Base-by-base conservation (phyloP, 2,113 vertebrate genomes). In the Panthera leo region DNA sequence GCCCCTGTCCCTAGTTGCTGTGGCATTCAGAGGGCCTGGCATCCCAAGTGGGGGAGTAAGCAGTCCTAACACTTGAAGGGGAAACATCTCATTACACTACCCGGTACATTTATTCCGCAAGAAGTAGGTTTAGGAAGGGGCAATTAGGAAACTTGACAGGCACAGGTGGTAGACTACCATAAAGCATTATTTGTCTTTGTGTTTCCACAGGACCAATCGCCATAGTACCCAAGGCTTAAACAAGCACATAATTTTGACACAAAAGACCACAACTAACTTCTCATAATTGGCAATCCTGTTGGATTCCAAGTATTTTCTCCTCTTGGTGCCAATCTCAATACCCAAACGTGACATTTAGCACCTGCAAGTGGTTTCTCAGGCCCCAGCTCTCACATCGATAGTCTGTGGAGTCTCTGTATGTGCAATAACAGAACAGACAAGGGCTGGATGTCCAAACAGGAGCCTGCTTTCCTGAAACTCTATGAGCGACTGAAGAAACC, bases 241-340 rank as follows among this genome's bases (percentile, higher is more conserved):
- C 68, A 94, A 87, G 45, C 94, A 88, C 87, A 82, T 34, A 21
- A 70, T 92, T 96, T 90, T 96, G 92, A 97, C 97, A 94, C 96
- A 97, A 91, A 94, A 78, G 84, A 65, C 71, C 90, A 95, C 83
- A 70, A 70, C 87, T 31, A 87, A 94, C 71, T 67, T 97, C 76
- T 95, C 70, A 3, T 93, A 88, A 95, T 84, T 83, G 93, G 42
- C 65, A 70, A 18, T 84, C 73, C 68, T 76, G 23, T 67, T 91
- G 71, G 79, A 76, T 67, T 85, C 89, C n/a, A 78, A 95, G 42
- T 70, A 27, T 91, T 87, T 95, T 76, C 82, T 89, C 68, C 63
- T 92, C 75, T 73, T 8, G 2, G 70, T 80, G 68, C 86, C 89
- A 87, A 48, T 82, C 85, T 87, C 86, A 95, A 89, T 34, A 21